phyloP scores from a whole-genome alignment of 1,140 invertebrate species.

The Hycleus cichorii region DNA sequence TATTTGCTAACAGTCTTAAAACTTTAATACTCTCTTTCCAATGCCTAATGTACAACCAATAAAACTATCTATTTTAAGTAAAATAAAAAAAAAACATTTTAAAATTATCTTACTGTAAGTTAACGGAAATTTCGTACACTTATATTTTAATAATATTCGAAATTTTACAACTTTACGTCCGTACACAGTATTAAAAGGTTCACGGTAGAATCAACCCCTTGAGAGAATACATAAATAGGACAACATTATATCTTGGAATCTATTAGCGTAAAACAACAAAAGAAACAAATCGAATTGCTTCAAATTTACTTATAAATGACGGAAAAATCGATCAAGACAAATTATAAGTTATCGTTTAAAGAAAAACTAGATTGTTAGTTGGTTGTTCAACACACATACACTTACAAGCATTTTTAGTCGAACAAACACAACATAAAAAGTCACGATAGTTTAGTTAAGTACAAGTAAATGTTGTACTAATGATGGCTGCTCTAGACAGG shows the following conservation, averaged over 20 bases:
- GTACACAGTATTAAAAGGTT: slow-evolving; percentile 26
- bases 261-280: too few species aligned
- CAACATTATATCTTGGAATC: slow-evolving; percentile 6
- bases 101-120: not conserved
- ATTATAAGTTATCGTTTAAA: too few species aligned
- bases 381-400: too few species aligned
- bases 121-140: slow-evolving; percentile 19
- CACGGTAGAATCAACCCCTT: slow-evolving; percentile 30
- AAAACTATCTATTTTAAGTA: too few species aligned
- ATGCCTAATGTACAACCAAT: not conserved
- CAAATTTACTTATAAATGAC: too few species aligned
- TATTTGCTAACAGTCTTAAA: slow-evolving; percentile 21
- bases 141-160: slow-evolving; percentile 27
- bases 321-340: too few species aligned
- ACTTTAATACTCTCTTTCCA: slow-evolving; percentile 6
- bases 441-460: slow-evolving; percentile 1
- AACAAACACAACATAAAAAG: slow-evolving; percentile 11
- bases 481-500: slow-evolving; percentile 17
- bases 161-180: slow-evolving; percentile 26
- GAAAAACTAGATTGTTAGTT: too few species aligned
- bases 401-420: not conserved
- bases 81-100: too few species aligned
- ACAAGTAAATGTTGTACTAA: slow-evolving; percentile 14
- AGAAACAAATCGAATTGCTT: too few species aligned
- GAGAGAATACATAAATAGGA: slow-evolving; percentile 25